Conservation (phyloP, 2,888 invertebrate genomes). For the Podabrus alpinus region DNA sequence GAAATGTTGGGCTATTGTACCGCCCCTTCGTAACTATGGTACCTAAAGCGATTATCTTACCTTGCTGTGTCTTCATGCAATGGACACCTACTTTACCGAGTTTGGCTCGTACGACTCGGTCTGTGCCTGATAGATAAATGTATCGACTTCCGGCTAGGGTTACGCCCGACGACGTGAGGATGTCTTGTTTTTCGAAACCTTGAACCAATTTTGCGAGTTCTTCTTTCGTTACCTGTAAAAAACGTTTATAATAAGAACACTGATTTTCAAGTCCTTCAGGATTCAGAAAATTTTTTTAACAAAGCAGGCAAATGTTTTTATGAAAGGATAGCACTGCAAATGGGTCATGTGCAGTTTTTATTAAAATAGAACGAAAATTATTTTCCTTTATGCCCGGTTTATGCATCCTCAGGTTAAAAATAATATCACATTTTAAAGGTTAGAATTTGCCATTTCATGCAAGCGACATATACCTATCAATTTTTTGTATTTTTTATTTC, state of each 20-base stretch:
- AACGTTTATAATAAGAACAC: neutral
- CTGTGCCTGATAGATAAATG: conserved; percentile 94
- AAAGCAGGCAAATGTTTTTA: neutral
- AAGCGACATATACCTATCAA: neutral
- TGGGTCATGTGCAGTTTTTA: neutral
- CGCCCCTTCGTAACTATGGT: neutral
- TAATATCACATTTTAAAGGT: neutral
- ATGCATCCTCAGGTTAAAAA: neutral
- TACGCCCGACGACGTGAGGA: conserved; percentile 87
- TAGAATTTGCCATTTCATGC: neutral
- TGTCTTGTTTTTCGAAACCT: conserved; percentile 88
- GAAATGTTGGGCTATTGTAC: neutral
- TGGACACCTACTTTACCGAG: conserved; percentile 92
- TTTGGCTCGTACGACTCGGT: conserved; percentile 91
- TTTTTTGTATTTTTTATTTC: neutral
- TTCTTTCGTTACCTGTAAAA: conserved; percentile 85
- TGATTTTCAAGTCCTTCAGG: neutral
- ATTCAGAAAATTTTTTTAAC: too few species aligned
- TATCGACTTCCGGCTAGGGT: conserved; percentile 91
- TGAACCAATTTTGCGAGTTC: conserved; percentile 88
- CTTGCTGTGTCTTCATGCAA: conserved; percentile 95
- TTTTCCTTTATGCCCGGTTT: neutral
- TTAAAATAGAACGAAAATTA: neutral
- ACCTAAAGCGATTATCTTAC: conserved; percentile 56
- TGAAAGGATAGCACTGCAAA: neutral